Evolutionary conservation across 2,888 invertebrate genomes (phyloP).

Genomic region (Cacoxenus indagator): DNA sequence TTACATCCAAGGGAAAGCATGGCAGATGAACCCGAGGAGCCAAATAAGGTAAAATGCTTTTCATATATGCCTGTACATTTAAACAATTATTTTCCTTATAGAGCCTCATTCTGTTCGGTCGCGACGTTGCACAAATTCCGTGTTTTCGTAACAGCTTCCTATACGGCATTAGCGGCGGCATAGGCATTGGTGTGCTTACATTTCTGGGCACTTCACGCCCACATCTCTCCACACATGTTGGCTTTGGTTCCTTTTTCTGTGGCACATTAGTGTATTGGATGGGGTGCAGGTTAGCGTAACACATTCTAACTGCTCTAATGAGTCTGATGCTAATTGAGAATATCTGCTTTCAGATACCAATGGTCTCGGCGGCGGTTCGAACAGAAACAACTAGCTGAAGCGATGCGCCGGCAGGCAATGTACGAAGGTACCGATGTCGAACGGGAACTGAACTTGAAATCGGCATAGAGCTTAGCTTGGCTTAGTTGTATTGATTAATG

Average conservation of each 20-base stretch:
- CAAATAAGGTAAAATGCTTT: constrained; percentile 40
- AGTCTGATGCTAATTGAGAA: not conserved
- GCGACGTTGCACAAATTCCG: constrained; percentile 81
- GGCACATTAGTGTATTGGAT: constrained; percentile 80
- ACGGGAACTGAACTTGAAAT: constrained; percentile 53
- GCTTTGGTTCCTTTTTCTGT: constrained; percentile 77
- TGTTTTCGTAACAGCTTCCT: constrained; percentile 85
- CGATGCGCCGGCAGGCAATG: constrained; percentile 75
- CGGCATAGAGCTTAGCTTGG: constrained; percentile 51
- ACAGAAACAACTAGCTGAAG: constrained; percentile 75
- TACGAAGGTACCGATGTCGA: constrained; percentile 77
- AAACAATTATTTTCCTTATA: constrained; percentile 1
- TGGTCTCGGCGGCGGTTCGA: constrained; percentile 79
- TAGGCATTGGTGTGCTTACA: constrained; percentile 77
- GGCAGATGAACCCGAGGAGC: constrained; percentile 50
- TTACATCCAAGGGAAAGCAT: constrained; percentile 23
- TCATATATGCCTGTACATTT: not conserved
- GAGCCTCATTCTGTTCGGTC: constrained; percentile 75
- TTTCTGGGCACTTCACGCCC: constrained; percentile 83
- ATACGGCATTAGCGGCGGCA: constrained; percentile 80
- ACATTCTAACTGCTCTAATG: not conserved
- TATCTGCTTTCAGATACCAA: constrained; percentile 72
- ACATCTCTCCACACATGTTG: constrained; percentile 76
- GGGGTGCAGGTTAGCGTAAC: constrained; percentile 71
- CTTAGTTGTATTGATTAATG: not conserved